Evolutionary conservation across 2,888 invertebrate genomes (phyloP), one percentile per base, ranked within the genome.

Genomic region (Antheraea yamamai): DNA sequence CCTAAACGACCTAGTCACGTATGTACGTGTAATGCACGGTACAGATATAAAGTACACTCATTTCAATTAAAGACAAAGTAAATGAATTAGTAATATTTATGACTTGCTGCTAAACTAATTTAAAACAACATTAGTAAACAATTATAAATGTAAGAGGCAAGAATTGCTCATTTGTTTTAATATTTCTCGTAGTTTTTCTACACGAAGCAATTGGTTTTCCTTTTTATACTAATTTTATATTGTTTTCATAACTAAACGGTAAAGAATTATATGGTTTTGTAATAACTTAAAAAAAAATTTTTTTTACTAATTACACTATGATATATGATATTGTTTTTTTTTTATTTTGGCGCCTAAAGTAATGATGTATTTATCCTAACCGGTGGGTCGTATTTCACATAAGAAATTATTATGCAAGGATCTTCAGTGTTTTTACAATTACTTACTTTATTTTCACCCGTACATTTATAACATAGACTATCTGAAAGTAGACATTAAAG

Each of bases 111-210:
- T 58, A 74, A 74, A 72, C 26, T 74, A 23, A 74, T 72, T 74
- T 74, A 30, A 61, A 75, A 47, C n/a, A 51, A 71, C 72, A 75
- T 75, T 72, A 75, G 58, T 23, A 26, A 58, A 61, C n/a, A 72
- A 72, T 75, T 75, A 61, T 72, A 12, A 47, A 23, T 72, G 61
- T 72, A 72, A 58, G 47, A 58, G 47, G 61, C 26, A 16, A 20
- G 7, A 18, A 68, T 35, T 68, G 39, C 51, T 75, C 58, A 35
- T 39, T 66, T 26, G 64, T 52, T 75, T n/a, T n/a, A 23, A 26
- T 39, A 2, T 12, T 2, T 39, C 23, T 64, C 10, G 18, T 61
- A 20, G 14, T 26, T 71, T 58, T 8, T 75, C 16, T 66, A 14
- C 23, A 61, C 10, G 61, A 23, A 61, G n/a, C n/a, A 61, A 61